Evolutionary conservation across 2,888 invertebrate species (phyloP).

Genomic region (Tipula lateralis): DNA sequence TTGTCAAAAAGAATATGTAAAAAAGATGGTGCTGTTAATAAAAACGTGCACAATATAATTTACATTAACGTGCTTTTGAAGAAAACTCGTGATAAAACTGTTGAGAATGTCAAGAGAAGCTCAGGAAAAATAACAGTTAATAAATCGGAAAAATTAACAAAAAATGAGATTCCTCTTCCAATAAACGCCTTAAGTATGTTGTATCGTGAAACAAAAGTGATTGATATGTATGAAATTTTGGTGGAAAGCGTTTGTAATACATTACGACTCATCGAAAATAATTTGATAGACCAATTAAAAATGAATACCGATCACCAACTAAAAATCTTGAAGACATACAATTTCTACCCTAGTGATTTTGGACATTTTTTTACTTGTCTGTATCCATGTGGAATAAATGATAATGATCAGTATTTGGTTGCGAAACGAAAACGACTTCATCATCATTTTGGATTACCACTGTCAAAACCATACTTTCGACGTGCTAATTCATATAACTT

Average conservation of each 20-base stretch:
- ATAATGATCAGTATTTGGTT: conserved; percentile 57
- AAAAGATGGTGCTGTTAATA: background rate
- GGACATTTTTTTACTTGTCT: conserved; percentile 74
- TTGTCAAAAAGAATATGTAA: background rate
- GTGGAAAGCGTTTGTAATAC: conserved; percentile 71
- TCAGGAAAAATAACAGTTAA: conserved; percentile 32
- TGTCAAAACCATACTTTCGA: conserved; percentile 68
- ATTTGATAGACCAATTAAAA: conserved; percentile 55
- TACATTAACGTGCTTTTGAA: conserved; percentile 44
- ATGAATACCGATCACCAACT: conserved; percentile 34
- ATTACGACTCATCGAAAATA: conserved; percentile 60
- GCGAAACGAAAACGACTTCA: conserved; percentile 62
- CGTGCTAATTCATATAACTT: conserved; percentile 62
- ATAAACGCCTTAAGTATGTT: conserved; percentile 70
- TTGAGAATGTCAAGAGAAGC: conserved; percentile 37
- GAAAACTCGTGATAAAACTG: conserved; percentile 41
- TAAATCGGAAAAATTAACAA: conserved; percentile 33
- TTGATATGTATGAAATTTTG: conserved; percentile 65
- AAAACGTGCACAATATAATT: conserved; percentile 43
- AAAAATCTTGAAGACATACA: conserved; percentile 54
- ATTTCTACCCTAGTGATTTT: conserved; percentile 66
- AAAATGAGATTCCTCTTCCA: conserved; percentile 53
- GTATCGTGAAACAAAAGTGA: conserved; percentile 58
- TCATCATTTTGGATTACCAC: conserved; percentile 62
- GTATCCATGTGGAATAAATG: conserved; percentile 61